Base-by-base conservation (phyloP, 2,113 vertebrate genomes). In the Notothenia rossii region DNA sequence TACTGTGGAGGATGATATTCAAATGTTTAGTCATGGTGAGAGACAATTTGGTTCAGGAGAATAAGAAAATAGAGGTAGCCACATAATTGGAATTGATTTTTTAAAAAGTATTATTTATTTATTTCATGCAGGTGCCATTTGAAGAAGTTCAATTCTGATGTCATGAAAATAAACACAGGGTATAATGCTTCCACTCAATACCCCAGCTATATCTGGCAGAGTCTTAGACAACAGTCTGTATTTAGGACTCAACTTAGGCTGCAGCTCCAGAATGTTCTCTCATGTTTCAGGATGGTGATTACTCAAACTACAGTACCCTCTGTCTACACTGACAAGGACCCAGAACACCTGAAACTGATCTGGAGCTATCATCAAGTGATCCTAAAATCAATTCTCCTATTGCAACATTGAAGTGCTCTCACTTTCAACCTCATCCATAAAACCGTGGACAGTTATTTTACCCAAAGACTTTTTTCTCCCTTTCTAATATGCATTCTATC, bases 51-150 rank as follows among this genome's bases (percentile, higher is more conserved):
- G 60, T 55, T 64, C 40, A 29, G 55, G 11, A 62, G 62, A 66
- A 64, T 48, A 54, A 81, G 62, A 61, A 81, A 71, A 79, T 58
- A 6, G 60, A 75, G 65, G 51, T 3, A 51, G 73, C 20, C 66
- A 29, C 74, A 25, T 81, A 83, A 86, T 88, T 87, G 77, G 62
- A 89, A 88, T 82, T 61, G 81, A 88, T 87, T 83, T 79, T 59
- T 65, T 49, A 1, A 33, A 62, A 54, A 1, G 36, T 74, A 48
- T 63, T 53, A 81, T 61, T 74, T 72, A 55, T 79, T 87, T 73
- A n/a, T 77, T 81, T 46, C 18, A 14, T 12, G 29, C 53, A 11
- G 65, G 63, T 60, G 74, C 49, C 76, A 83, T 88, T 84, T 90
- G 80, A 49, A 64, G 22, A 48, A 77, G 40, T 86, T 78, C 36